Conservation (phyloP, 2,888 invertebrate genomes). For the Agriotes lineatus region DNA sequence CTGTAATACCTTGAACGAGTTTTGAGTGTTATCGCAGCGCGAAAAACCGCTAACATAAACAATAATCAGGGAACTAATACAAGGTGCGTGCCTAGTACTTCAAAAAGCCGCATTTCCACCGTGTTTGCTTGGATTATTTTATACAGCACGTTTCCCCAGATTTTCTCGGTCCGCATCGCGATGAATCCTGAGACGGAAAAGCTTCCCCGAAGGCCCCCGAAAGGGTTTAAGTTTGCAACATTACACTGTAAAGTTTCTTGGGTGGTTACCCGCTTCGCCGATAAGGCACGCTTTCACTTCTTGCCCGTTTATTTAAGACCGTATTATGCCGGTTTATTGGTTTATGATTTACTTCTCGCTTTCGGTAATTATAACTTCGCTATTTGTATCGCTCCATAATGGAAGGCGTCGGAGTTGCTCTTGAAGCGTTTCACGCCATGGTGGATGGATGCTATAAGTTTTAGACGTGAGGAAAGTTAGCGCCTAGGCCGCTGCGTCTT, state of each 20-base stretch:
- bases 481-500: slow-evolving; percentile 40
- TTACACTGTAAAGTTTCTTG: slow-evolving; percentile 39
- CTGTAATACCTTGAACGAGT: slow-evolving; percentile 12
- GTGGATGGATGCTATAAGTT: slow-evolving; percentile 23
- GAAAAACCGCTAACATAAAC: slow-evolving; percentile 39
- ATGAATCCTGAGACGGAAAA: slow-evolving; percentile 12
- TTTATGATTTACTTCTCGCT: slow-evolving; percentile 40
- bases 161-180: slow-evolving; percentile 24
- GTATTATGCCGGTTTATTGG: slow-evolving; percentile 40
- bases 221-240: slow-evolving; percentile 40
- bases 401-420: not conserved
- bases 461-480: slow-evolving; percentile 46
- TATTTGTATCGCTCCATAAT: slow-evolving; percentile 18
- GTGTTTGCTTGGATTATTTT: slow-evolving; percentile 44
- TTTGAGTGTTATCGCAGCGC: slow-evolving; percentile 12
- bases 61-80: slow-evolving; percentile 45
- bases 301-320: slow-evolving; percentile 42
- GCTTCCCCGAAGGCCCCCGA: slow-evolving; percentile 32
- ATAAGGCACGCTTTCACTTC: slow-evolving; percentile 51
- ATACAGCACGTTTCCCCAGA: slow-evolving; percentile 23
- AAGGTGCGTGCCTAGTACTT: slow-evolving; percentile 46
- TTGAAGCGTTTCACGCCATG: not conserved
- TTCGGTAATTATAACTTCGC: slow-evolving; percentile 35
- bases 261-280: slow-evolving; percentile 43
- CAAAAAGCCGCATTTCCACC: slow-evolving; percentile 43